phyloP scores from a whole-genome alignment of 2,888 invertebrate genomes.

The Saturnia japonica region DNA sequence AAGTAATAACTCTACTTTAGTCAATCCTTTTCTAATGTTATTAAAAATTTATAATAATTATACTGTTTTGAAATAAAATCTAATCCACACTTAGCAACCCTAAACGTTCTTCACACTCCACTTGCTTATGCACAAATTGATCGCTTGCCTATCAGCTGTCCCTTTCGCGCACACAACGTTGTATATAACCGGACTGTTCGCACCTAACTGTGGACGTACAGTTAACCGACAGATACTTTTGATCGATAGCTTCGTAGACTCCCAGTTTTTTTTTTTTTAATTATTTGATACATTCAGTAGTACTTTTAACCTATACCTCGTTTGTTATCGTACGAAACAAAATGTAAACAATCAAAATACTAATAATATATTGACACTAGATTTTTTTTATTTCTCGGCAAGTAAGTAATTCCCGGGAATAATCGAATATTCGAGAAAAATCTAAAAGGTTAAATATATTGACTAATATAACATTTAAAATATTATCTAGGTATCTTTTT shows the following conservation, averaged over 20 bases:
- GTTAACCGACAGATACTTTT: constrained; percentile 49
- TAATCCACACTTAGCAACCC: constrained; percentile 44
- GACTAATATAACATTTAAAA: too few relatives aligned
- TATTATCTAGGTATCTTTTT: too few relatives aligned
- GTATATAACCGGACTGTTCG: constrained; percentile 42
- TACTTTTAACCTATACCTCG: neutral
- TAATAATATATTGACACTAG: neutral
- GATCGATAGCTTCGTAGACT: constrained; percentile 34
- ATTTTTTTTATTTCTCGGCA: too few relatives aligned
- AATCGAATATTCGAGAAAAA: too few relatives aligned
- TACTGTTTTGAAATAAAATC: neutral
- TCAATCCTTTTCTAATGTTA: neutral
- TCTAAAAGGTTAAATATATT: too few relatives aligned
- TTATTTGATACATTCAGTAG: neutral
- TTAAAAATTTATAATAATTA: too few relatives aligned
- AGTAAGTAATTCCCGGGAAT: too few relatives aligned
- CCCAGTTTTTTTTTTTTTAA: neutral
- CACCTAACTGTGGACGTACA: constrained; percentile 68
- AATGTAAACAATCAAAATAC: neutral
- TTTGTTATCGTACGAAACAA: neutral
- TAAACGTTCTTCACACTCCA: constrained; percentile 65
- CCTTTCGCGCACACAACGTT: constrained; percentile 26
- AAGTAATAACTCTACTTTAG: neutral
- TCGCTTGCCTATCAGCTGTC: constrained; percentile 41
- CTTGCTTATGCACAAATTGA: constrained; percentile 71